phyloP scores from a whole-genome alignment of 2,797 vertebrate genomes.

The Dromococcyx pavoninus region DNA sequence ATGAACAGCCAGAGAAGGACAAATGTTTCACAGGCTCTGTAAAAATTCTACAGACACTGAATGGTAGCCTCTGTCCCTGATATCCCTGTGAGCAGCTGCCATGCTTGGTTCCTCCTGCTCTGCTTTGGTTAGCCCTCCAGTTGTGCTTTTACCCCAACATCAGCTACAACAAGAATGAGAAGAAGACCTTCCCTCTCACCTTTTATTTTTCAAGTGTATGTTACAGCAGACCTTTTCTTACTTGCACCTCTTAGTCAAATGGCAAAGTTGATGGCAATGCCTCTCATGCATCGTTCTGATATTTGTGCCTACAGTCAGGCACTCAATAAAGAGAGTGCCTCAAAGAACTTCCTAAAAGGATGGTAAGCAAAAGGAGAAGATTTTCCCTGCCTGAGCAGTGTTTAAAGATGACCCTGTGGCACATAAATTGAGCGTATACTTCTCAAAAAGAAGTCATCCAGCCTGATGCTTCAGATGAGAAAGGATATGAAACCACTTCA shows the following conservation, averaged over 20 bases:
- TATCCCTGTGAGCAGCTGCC: background rate
- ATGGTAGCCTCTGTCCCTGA: background rate
- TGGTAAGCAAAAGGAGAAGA: background rate
- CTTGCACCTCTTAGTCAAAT: background rate
- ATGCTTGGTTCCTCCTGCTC: background rate
- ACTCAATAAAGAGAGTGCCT: background rate
- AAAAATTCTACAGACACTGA: background rate
- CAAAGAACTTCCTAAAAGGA: background rate
- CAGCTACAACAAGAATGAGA: background rate
- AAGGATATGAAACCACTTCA: background rate
- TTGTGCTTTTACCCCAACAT: background rate
- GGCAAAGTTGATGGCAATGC: background rate
- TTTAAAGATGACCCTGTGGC: background rate
- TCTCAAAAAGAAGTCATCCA: background rate
- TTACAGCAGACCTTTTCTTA: background rate
- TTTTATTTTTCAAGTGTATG: background rate
- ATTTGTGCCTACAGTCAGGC: background rate
- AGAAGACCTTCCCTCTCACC: background rate
- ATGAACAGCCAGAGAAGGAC: background rate
- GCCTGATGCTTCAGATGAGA: background rate
- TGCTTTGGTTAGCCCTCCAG: background rate
- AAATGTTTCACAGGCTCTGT: background rate
- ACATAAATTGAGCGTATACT: fast-evolving
- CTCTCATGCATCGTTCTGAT: fast-evolving
- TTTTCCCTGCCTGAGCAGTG: background rate